Percentiles rank a stretch among this genome's conserved stretches.
Evolutionary conservation across 2,113 vertebrate genomes (phyloP).

Genomic region (Neodontobutis hainanensis): DNA sequence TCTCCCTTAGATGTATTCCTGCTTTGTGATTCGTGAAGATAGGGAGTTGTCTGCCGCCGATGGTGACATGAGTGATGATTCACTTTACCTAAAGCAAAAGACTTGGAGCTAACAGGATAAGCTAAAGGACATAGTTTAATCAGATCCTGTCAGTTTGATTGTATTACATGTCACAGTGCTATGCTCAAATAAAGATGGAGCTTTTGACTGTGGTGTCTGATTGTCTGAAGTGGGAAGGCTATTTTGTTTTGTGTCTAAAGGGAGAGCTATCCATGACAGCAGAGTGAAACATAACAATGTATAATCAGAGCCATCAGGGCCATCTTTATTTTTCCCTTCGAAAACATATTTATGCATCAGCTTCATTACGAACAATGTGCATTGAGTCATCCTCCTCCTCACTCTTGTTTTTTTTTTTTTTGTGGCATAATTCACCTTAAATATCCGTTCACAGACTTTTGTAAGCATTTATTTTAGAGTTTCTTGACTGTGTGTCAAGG

Average conservation of each 20-base stretch:
- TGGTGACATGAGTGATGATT: slow-evolving; percentile 12
- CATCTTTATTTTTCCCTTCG: slow-evolving; percentile 51
- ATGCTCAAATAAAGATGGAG: slow-evolving; percentile 23
- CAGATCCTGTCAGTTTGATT: slow-evolving; percentile 12
- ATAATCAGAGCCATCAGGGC: slow-evolving; percentile 38
- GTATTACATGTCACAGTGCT: slow-evolving; percentile 18
- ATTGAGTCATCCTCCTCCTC: slow-evolving; percentile 66
- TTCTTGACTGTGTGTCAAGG: no score
- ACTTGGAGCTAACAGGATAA: slow-evolving; percentile 12
- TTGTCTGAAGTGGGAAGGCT: neutral
- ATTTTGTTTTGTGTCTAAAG: slow-evolving; percentile 25
- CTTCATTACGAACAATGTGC: slow-evolving; percentile 47
- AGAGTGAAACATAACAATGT: slow-evolving; percentile 27
- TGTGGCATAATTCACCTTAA: slow-evolving; percentile 45
- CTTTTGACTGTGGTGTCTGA: neutral
- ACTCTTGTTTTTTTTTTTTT: slow-evolving; percentile 41
- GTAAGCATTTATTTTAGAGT: no score
- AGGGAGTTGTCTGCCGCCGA: slow-evolving; percentile 1
- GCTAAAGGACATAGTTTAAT: slow-evolving; percentile 21
- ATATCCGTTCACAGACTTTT: slow-evolving; percentile 47
- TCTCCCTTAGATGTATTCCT: slow-evolving; percentile 1
- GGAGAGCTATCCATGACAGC: slow-evolving; percentile 29
- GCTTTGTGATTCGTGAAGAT: neutral
- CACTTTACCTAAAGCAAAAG: slow-evolving; percentile 12
- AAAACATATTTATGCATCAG: slow-evolving; percentile 42